phyloP scores from a whole-genome alignment of 2,113 vertebrate genomes.

The crab-eating macaque (Macaca fascicularis) region T2T-MFA8v1.1 NC_088394.1:75407501-75408000 shows the following conservation, averaged over 20 bases:
- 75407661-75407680: too few species aligned
- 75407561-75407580: neutral
- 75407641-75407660: neutral
- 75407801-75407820: neutral
- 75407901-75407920: neutral
- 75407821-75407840: neutral
- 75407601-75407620: neutral
- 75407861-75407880: neutral
- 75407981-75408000: accelerated
- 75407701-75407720: neutral
- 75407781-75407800: neutral
- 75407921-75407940: neutral
- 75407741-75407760: too few species aligned
- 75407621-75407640: neutral
- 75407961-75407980: neutral
- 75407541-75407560: neutral
- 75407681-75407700: neutral
- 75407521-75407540: neutral
- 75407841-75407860: too few species aligned
- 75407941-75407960: accelerated
- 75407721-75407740: neutral
- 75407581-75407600: too few species aligned
- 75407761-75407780: neutral
- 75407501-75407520: neutral
- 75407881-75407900: neutral